Evolutionary conservation across 2,797 vertebrate species (phyloP).

Genomic region (Phoeniculus purpureus): DNA sequence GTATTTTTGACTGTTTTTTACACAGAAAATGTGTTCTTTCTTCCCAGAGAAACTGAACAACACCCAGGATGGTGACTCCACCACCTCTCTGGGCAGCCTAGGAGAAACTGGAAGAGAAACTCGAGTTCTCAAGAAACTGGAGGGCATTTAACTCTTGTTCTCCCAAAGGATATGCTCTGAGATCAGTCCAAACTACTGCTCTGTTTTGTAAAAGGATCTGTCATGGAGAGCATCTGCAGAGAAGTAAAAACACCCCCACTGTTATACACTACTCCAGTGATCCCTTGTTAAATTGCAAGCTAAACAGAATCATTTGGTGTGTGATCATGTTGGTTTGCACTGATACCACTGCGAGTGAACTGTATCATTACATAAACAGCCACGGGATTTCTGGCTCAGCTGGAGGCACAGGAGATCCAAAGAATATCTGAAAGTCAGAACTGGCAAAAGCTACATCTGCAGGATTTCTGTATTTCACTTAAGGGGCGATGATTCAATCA

Average conservation of each 20-base stretch:
- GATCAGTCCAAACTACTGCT: background rate
- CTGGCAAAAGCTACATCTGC: constrained; percentile 41
- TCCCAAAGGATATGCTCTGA: background rate
- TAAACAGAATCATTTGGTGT: constrained; percentile 5
- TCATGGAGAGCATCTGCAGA: background rate
- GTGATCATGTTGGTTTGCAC: background rate
- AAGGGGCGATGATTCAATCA: constrained; percentile 56
- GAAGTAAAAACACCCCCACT: background rate
- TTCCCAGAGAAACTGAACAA: background rate
- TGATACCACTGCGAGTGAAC: background rate
- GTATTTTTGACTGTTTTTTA: background rate
- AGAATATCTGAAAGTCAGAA: constrained; percentile 47
- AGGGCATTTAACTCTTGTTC: background rate
- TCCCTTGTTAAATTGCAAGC: background rate
- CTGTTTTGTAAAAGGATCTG: background rate
- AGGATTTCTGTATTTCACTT: constrained; percentile 58
- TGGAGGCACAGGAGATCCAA: constrained; percentile 38
- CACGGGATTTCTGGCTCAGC: constrained; percentile 24
- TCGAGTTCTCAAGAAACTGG: background rate
- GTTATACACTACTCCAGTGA: background rate
- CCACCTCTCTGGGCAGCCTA: too few relatives aligned
- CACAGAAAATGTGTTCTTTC: background rate
- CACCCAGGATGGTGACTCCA: too few relatives aligned
- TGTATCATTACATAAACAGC: constrained; percentile 33
- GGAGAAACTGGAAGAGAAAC: too few relatives aligned